Conservation (phyloP, 2,888 invertebrate genomes). For the Drosophila prolongata region DNA sequence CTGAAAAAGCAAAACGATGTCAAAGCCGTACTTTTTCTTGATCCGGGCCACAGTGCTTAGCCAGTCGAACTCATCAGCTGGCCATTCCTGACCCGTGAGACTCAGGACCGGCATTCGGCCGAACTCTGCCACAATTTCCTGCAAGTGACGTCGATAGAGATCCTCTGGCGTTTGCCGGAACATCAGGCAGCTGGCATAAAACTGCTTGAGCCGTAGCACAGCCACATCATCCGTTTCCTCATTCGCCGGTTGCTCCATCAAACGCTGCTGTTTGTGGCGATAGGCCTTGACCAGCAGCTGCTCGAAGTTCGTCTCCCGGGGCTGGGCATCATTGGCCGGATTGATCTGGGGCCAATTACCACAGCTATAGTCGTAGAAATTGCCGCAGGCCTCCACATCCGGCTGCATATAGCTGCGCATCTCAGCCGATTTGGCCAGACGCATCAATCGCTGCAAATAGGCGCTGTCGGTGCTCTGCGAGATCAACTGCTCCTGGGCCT, state of each 20-base stretch:
- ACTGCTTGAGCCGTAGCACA: constrained; percentile 72
- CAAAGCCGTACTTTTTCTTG: constrained; percentile 75
- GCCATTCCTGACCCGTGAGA: constrained; percentile 46
- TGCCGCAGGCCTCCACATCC: constrained; percentile 73
- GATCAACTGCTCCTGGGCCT: constrained; percentile 67
- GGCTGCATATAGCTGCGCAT: constrained; percentile 79
- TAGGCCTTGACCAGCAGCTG: constrained; percentile 68
- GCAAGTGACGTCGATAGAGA: constrained; percentile 54
- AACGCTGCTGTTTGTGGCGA: constrained; percentile 69
- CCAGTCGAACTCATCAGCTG: constrained; percentile 74
- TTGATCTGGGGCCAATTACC: constrained; percentile 81
- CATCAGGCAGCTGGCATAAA: constrained; percentile 77
- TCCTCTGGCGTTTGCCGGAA: constrained; percentile 41
- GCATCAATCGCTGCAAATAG: constrained; percentile 76
- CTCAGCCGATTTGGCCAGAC: constrained; percentile 79
- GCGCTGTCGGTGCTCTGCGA: constrained; percentile 69
- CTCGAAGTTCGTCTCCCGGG: constrained; percentile 74
- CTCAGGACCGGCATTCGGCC: constrained; percentile 77
- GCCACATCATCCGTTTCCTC: constrained; percentile 51
- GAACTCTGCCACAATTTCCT: constrained; percentile 67
- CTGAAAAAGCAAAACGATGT: constrained; percentile 74
- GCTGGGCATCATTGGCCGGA: constrained; percentile 66
- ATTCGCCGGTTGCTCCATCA: constrained; percentile 62
- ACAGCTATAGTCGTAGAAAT: constrained; percentile 81
- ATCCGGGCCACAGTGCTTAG: constrained; percentile 71